These are phyloP conservation scores for Anas bernieri DNA, from an alignment of 2,797 vertebrate genomes.

Conservation along the genomic window DNA sequence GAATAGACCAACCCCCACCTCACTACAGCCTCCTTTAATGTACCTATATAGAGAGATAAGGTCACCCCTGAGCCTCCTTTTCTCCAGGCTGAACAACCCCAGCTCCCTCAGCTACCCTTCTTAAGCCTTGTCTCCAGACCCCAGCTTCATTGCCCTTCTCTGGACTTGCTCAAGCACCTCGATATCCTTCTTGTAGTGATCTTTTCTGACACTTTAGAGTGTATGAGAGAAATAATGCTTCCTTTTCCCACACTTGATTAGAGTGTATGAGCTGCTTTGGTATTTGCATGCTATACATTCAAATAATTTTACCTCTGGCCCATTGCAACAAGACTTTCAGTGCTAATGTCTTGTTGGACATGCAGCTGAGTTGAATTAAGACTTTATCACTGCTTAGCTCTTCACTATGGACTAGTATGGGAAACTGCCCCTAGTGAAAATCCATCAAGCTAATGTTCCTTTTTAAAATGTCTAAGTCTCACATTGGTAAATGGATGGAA, in stretches of 20 bases:
- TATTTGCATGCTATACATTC: accelerated
- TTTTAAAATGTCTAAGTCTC: neutral
- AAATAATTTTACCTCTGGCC: neutral
- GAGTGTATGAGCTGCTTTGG: neutral
- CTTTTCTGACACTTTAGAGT: neutral
- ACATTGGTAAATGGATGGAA: neutral
- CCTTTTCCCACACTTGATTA: neutral
- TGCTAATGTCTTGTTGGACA: neutral
- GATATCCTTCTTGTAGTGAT: too few species aligned
- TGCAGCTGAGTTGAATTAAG: neutral
- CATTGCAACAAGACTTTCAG: neutral
- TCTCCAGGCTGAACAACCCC: too few species aligned
- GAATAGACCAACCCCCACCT: too few species aligned
- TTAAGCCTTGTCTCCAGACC: too few species aligned
- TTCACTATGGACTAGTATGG: neutral
- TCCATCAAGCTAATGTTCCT: neutral
- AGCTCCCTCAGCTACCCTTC: too few species aligned
- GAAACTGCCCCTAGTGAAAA: neutral
- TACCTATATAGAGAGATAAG: too few species aligned
- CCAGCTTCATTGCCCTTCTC: too few species aligned
- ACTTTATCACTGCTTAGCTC: neutral
- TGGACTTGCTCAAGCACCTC: too few species aligned
- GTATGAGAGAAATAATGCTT: neutral
- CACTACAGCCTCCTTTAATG: too few species aligned
- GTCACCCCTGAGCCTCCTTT: too few species aligned